phyloP scores from a whole-genome alignment of 2,113 vertebrate species.

The Cochlearius cochlearius region DNA sequence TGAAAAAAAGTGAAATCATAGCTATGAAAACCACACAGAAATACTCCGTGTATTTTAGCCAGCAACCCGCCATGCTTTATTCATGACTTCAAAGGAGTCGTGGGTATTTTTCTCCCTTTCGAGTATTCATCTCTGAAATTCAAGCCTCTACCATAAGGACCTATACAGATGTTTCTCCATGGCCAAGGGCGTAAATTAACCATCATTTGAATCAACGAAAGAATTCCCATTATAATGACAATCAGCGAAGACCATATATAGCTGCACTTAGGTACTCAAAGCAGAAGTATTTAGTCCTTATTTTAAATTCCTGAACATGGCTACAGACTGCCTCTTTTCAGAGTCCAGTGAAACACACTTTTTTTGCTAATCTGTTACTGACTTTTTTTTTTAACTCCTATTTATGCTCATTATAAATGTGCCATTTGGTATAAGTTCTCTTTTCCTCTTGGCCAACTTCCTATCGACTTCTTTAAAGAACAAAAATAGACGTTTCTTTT shows the following conservation, averaged over 20 bases:
- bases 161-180: not conserved
- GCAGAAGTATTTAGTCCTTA: not conserved
- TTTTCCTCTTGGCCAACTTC: slow-evolving; percentile 43
- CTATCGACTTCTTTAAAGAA: slow-evolving; percentile 26
- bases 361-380: not conserved
- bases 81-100: not conserved
- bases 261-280: not conserved
- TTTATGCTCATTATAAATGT: not conserved
- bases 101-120: not conserved
- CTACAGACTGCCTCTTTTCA: not conserved
- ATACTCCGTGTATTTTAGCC: not conserved
- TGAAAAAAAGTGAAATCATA: not conserved
- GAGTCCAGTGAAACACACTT: not conserved
- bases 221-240: not conserved
- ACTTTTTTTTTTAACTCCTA: not conserved
- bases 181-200: not conserved
- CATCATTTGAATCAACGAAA: not conserved
- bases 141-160: not conserved
- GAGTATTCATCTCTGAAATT: not conserved
- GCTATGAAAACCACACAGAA: not conserved
- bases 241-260: not conserved
- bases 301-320: not conserved
- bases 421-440: slow-evolving; percentile 43
- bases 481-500: slow-evolving; percentile 47
- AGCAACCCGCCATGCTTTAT: not conserved